Base-by-base conservation (phyloP, 2,888 invertebrate species). In the Pseudococcus longispinus region DNA sequence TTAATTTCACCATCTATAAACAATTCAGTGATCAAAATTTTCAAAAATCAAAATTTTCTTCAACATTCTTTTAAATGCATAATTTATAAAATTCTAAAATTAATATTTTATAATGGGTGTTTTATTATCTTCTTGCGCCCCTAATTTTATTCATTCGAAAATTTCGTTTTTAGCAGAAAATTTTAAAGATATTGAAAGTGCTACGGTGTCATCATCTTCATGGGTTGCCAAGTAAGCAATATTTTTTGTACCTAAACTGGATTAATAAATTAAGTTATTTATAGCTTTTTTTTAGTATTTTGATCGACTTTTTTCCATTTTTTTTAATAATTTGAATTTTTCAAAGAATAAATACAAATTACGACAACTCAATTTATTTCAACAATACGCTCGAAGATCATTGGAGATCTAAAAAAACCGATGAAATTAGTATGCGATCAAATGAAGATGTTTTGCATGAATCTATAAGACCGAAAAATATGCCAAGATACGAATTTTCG, bases 131-230 rank as follows among this genome's bases (percentile, higher is more conserved):
- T 80, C 77, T n/a, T 80, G 77, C 42, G 77, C 77, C 0, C 77
- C 77, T 20, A 80, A 80, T 80, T 20, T 80, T 37, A 37, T 37
- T 8, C 77, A 80, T 42, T 80, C 77, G 18, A 80, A 80, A 80
- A 80, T 80, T 80, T 80, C 37, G 3, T 80, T 80, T 80, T 80
- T 80, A 42, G n/a, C 32, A 20, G 77, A 80, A 42, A 32, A 80
- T 37, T 80, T 20, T 20, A 80, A 37, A 80, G 42, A 80, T 80
- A 18, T 80, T 42, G 77, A 80, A 80, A 80, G 20, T 80, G 20
- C 8, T 80, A 80, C 32, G 5, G 11, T 26, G n/a, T 42, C 77
- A n/a, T 42, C 32, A 23, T 15, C 32, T 42, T 80, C 77, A 42
- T 80, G 42, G 37, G 29, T 80, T 18, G 42, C 77, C n/a, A 42